Percentiles rank a stretch among this genome's conserved stretches.
These are phyloP conservation scores for Drosophila niveifrons DNA, from an alignment of 2,888 invertebrate species.

Conservation along the genomic window DNA sequence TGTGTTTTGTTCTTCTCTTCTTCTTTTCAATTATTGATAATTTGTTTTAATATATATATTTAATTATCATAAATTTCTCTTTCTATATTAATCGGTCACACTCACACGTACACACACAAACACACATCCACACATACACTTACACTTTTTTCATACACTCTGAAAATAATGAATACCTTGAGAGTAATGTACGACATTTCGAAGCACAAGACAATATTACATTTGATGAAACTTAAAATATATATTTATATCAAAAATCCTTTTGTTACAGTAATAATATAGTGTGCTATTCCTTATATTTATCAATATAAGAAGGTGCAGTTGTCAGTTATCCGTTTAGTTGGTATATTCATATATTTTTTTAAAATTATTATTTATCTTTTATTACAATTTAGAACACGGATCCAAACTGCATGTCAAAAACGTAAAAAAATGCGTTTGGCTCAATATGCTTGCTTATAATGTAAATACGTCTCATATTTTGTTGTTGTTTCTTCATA, in stretches of 20 bases:
- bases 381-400: constrained; percentile 51
- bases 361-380: constrained; percentile 11
- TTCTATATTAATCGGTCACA: constrained; percentile 2
- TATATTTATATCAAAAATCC: constrained; percentile 72
- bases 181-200: constrained; percentile 45
- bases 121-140: constrained; percentile 27
- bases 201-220: constrained; percentile 64
- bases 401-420: constrained; percentile 46
- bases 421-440: constrained; percentile 71
- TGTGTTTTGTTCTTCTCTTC: constrained; percentile 36
- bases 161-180: constrained; percentile 57
- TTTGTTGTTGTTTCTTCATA: constrained; percentile 11
- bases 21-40: constrained; percentile 49
- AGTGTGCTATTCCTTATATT: constrained; percentile 39
- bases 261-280: constrained; percentile 44
- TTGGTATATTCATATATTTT: constrained; percentile 23
- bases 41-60: constrained; percentile 62
- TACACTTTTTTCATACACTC: constrained; percentile 14
- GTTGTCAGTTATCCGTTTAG: constrained; percentile 45
- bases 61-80: constrained; percentile 53
- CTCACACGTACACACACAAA: constrained; percentile 26
- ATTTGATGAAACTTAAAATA: constrained; percentile 61
- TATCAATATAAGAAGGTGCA: constrained; percentile 48
- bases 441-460: constrained; percentile 57
- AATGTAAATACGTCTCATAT: constrained; percentile 42